These are phyloP conservation scores for Notarius quadriscutis DNA, from an alignment of 2,113 vertebrate genomes.

Conservation along the genomic window DNA sequence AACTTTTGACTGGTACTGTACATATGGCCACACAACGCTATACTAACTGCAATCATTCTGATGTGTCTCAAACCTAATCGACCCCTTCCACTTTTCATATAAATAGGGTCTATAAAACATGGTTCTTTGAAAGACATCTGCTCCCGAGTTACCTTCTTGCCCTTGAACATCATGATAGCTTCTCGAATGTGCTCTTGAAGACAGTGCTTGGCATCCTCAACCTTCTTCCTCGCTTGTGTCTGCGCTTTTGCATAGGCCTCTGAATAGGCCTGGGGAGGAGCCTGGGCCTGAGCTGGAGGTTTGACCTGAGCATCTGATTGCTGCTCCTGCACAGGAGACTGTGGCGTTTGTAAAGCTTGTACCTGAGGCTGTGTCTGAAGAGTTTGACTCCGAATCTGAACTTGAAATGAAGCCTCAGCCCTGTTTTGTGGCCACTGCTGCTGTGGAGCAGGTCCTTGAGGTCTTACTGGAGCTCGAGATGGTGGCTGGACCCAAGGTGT, in stretches of 20 bases:
- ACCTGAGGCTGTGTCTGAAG: constrained; percentile 43
- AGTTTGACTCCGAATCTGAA: neutral
- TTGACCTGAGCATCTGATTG: constrained; percentile 51
- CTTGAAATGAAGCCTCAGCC: constrained; percentile 28
- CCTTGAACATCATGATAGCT: constrained; percentile 66
- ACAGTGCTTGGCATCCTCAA: constrained; percentile 75
- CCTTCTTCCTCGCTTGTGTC: constrained; percentile 70
- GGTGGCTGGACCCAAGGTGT: constrained; percentile 34
- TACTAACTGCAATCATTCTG: neutral
- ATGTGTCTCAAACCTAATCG: neutral
- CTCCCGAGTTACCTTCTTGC: constrained; percentile 59
- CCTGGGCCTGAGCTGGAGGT: constrained; percentile 62
- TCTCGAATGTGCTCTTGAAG: constrained; percentile 74
- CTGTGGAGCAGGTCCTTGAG: constrained; percentile 26
- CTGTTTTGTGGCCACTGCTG: constrained; percentile 28
- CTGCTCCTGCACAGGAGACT: constrained; percentile 52
- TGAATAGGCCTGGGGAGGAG: constrained; percentile 66
- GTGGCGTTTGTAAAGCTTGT: constrained; percentile 45
- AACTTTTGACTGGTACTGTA: too few species aligned
- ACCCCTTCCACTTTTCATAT: neutral
- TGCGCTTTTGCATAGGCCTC: constrained; percentile 72
- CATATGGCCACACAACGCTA: too few species aligned
- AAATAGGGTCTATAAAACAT: constrained; percentile 15
- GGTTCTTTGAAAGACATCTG: constrained; percentile 65
- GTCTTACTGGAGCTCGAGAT: constrained; percentile 34